Evolutionary conservation across 2,888 invertebrate genomes (phyloP).

Genomic region (Mesochorus sp.): DNA sequence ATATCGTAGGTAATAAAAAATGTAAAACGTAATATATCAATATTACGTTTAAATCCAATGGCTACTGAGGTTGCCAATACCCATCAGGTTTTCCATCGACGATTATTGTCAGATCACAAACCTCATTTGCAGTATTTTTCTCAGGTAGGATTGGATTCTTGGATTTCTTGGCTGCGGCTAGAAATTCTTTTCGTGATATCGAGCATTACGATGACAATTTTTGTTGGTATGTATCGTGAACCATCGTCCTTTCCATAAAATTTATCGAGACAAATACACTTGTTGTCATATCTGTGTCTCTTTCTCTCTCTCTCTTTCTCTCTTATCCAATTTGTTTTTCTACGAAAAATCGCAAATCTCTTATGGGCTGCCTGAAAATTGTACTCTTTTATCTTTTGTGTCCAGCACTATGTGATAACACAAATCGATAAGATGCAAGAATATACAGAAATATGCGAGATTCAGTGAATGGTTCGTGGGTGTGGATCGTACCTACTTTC

Average conservation of each 20-base stretch:
- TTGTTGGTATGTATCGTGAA: background rate
- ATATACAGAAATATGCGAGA: background rate
- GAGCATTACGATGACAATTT: constrained; percentile 4
- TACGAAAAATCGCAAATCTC: background rate
- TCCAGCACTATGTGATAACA: constrained; percentile 16
- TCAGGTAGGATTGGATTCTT: too few relatives aligned
- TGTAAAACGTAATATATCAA: too few relatives aligned
- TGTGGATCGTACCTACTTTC: constrained; percentile 24
- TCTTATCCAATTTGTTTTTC: background rate
- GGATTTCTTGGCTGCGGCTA: too few relatives aligned
- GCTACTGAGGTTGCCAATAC: too few relatives aligned
- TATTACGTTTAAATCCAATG: too few relatives aligned
- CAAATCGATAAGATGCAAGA: constrained; percentile 1
- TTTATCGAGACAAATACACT: background rate
- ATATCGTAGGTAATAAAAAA: too few relatives aligned
- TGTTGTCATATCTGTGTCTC: background rate
- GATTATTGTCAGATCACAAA: too few relatives aligned
- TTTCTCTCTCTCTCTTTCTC: too few relatives aligned
- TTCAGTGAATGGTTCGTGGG: background rate
- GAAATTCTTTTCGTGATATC: too few relatives aligned
- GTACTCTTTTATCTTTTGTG: background rate
- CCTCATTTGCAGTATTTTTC: too few relatives aligned
- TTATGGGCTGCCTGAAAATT: background rate
- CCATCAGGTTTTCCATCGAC: too few relatives aligned
- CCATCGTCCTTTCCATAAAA: background rate